Conservation (phyloP, 2,797 vertebrate genomes). For the Manis crassicaudata region DNA sequence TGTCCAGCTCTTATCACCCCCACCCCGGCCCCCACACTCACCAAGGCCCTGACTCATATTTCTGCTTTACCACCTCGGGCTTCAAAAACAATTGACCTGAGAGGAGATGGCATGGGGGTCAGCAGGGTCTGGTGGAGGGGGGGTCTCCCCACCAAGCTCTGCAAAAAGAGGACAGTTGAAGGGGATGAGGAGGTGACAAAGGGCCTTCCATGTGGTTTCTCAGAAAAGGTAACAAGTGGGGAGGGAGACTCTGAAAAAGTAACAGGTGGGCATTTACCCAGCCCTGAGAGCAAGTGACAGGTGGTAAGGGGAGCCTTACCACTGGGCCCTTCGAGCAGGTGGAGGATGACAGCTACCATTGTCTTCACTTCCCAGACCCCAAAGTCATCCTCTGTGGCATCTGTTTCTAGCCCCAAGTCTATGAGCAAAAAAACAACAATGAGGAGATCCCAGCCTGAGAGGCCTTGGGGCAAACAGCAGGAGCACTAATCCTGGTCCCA, state of each 20-base stretch:
- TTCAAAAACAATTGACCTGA: slow-evolving; percentile 90
- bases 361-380: slow-evolving; percentile 93
- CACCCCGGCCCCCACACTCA: slow-evolving; percentile 78
- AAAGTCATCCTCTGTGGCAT: slow-evolving; percentile 89
- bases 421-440: slow-evolving; percentile 32
- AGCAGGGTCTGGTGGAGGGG: slow-evolving; percentile 43
- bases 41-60: slow-evolving; percentile 98
- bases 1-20: not conserved
- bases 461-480: not conserved
- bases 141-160: slow-evolving; percentile 66
- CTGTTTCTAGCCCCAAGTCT: slow-evolving; percentile 92
- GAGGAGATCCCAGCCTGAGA: slow-evolving; percentile 36
- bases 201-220: slow-evolving; percentile 30
- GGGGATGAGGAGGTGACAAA: slow-evolving; percentile 24
- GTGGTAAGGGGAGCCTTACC: slow-evolving; percentile 84
- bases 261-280: not conserved
- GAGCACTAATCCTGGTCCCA: not conserved
- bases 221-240: slow-evolving; percentile 1
- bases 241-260: not conserved
- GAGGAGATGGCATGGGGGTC: slow-evolving; percentile 62
- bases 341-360: slow-evolving; percentile 92
- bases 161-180: slow-evolving; percentile 64
- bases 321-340: slow-evolving; percentile 90
- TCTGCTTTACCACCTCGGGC: slow-evolving; percentile 94
- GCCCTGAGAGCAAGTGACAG: not conserved